A percentile compares a stretch with the other conserved stretches of the same genome.
phyloP scores from a whole-genome alignment of 2,113 vertebrate genomes.

The Etheostoma spectabile region DNA sequence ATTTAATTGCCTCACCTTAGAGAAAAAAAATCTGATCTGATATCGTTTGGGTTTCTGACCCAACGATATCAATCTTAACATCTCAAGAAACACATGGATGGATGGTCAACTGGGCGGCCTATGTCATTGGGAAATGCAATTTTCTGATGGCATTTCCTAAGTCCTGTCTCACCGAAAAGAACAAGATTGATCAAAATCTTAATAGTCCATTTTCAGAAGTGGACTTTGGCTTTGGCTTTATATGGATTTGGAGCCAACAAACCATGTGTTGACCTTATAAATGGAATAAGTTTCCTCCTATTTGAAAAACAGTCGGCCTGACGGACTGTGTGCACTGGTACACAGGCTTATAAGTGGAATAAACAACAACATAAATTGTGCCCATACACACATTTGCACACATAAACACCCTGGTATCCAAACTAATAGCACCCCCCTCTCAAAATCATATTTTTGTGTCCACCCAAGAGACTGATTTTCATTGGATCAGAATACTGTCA shows the following conservation, averaged over 20 bases:
- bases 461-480: no score
- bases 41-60: slow-evolving; percentile 87
- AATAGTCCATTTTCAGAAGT: slow-evolving; percentile 97
- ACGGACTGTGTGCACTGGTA: slow-evolving; percentile 13
- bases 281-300: slow-evolving; percentile 71
- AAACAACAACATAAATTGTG: background rate
- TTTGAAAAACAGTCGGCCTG: slow-evolving; percentile 58
- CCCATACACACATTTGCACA: background rate
- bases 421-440: background rate
- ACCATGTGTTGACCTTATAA: slow-evolving; percentile 81
- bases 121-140: slow-evolving; percentile 99
- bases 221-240: slow-evolving; percentile 79
- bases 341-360: slow-evolving; percentile 27
- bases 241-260: slow-evolving; percentile 84
- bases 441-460: no score
- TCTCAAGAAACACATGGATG: slow-evolving; percentile 97
- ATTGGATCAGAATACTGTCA: no score
- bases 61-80: slow-evolving; percentile 99
- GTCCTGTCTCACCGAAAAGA: slow-evolving; percentile 92
- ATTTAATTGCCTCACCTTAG: slow-evolving; percentile 99
- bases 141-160: slow-evolving; percentile 97
- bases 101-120: slow-evolving; percentile 95
- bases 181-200: slow-evolving; percentile 96
- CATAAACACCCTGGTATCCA: background rate
- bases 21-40: slow-evolving; percentile 69